Percentiles rank a stretch among this genome's conserved stretches.
Evolutionary conservation across 1,140 invertebrate genomes (phyloP).

Genomic region (Caenorhabditis remanei): DNA sequence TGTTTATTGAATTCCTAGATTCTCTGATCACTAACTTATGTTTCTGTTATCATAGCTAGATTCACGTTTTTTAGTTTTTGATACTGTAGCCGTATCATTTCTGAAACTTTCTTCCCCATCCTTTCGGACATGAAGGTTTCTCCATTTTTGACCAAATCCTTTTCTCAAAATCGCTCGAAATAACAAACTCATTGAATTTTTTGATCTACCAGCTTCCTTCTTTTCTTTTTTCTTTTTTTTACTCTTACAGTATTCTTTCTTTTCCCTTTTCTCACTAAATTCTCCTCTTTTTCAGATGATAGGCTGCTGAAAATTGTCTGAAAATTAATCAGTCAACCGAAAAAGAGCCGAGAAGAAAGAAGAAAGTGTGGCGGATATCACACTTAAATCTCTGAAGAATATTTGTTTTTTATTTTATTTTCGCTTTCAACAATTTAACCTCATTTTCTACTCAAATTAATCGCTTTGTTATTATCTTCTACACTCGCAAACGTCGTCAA

Average conservation of each 20-base stretch:
- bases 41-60: too few relatives aligned
- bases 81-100: too few relatives aligned
- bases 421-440: slow-evolving; percentile 5
- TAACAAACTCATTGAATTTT: too few relatives aligned
- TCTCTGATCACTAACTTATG: too few relatives aligned
- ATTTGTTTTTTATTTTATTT: slow-evolving; percentile 6
- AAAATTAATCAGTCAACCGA: not conserved
- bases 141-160: too few relatives aligned
- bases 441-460: not conserved
- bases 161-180: too few relatives aligned
- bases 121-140: too few relatives aligned
- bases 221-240: not conserved
- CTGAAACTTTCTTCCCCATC: too few relatives aligned
- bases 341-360: slow-evolving; percentile 1
- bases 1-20: too few relatives aligned
- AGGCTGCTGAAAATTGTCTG: slow-evolving; percentile 17
- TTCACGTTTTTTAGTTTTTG: too few relatives aligned
- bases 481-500: not conserved
- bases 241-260: not conserved
- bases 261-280: not conserved
- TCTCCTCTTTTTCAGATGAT: slow-evolving; percentile 12
- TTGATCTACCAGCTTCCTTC: not conserved
- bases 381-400: not conserved
- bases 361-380: not conserved
- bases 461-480: not conserved